Evolutionary conservation across 2,888 invertebrate species (phyloP), one percentile per base, ranked within the genome.

Genomic region (Nomada hirtipes): DNA sequence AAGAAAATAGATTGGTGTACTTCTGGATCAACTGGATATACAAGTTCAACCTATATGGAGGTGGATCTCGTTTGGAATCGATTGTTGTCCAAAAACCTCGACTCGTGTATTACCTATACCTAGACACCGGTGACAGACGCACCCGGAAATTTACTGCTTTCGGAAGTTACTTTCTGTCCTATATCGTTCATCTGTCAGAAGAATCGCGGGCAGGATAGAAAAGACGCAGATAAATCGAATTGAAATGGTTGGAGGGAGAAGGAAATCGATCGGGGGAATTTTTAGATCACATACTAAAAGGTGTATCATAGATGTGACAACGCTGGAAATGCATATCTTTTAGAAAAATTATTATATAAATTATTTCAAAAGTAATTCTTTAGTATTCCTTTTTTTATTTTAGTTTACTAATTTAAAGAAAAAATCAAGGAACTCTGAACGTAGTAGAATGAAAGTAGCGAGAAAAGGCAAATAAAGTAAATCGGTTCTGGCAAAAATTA

Each of bases 1-100:
- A 23, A 42, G 47, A 60, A 50, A 73, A 57, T 42, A 15, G 69
- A 73, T 63, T 23, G 42, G n/a, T 50, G 3, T 10, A 2, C 44
- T 53, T 65, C 67, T 23, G 26, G 76, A 44, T 23, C 26, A 53
- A 52, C 69, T 60, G 61, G 71, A 76, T 74, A 70, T 70, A 74
- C 73, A 47, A 52, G 76, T 80, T 18, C 2, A 29, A 65, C 47
- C 61, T 78, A 67, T 63, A 67, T 57, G 65, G 47, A 20, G 61
- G 47, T 26, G 42, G 47, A 64, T 69, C 53, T 55, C 15, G 67
- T 36, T 36, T 20, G 23, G 29, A 57, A 69, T 55, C 68, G 47
- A 29, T 23, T 29, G 52, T 44, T 26, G 26, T 15, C 44, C 26
- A n/a, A 81, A 69, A 42, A 70, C 42, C 29, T 57, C 42, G 53